Percentiles rank a stretch among this genome's conserved stretches.
Evolutionary conservation across 1,140 invertebrate species (phyloP).

Genomic region (Tetragonula clypearis): DNA sequence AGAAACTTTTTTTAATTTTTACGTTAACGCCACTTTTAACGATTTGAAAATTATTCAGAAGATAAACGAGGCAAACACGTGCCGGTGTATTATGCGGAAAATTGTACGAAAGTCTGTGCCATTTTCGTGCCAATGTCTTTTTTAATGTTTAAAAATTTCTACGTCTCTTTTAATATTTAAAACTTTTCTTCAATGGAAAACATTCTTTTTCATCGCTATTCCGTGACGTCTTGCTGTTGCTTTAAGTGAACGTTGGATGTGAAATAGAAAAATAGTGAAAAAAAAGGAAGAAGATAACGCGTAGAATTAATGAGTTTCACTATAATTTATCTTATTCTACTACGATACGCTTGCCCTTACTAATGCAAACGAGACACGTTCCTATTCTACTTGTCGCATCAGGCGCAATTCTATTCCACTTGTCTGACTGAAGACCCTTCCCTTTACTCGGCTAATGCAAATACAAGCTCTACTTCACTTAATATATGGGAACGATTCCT

Average conservation of each 20-base stretch:
- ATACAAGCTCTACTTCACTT: background rate
- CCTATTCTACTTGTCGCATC: background rate
- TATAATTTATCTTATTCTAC: too few species aligned
- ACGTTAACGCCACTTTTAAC: too few species aligned
- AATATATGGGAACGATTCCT: too few species aligned
- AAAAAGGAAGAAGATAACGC: too few species aligned
- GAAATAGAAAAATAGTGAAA: background rate
- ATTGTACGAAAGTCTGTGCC: too few species aligned
- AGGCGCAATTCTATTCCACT: background rate
- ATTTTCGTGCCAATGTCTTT: background rate
- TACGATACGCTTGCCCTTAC: background rate
- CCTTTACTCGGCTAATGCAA: background rate
- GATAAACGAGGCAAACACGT: too few species aligned
- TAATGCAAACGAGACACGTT: slow-evolving; percentile 1
- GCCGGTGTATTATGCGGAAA: too few species aligned
- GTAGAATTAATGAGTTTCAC: background rate
- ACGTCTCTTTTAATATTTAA: too few species aligned
- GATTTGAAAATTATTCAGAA: too few species aligned
- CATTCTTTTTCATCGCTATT: background rate
- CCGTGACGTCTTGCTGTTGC: background rate
- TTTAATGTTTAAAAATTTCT: background rate
- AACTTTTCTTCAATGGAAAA: too few species aligned
- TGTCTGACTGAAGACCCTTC: background rate
- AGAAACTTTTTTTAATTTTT: too few species aligned
- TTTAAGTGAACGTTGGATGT: too few species aligned